These are phyloP conservation scores for Eriosoma lanigerum DNA, from an alignment of 1,140 invertebrate species.

Conservation along the genomic window DNA sequence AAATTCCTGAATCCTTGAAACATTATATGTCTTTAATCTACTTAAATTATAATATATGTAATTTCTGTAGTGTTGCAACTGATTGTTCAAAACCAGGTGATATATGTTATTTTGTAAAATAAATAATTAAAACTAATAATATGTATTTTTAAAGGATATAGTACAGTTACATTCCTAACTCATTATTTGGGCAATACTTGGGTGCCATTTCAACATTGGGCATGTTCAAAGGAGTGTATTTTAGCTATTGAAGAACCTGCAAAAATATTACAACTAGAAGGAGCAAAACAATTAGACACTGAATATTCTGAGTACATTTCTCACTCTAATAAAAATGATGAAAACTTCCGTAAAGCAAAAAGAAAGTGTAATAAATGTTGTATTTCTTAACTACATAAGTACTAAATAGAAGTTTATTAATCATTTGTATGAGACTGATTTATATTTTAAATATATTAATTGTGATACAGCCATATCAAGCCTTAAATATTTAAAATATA, in stretches of 20 bases:
- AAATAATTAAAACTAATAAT: background rate
- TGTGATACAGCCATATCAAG: conserved; percentile 24
- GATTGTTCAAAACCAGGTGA: conserved; percentile 45
- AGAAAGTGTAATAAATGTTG: background rate
- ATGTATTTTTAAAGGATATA: conserved; percentile 59
- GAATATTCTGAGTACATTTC: conserved; percentile 55
- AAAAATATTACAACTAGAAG: conserved; percentile 58
- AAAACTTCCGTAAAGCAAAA: background rate
- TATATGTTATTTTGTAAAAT: background rate
- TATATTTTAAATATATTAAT: conserved; percentile 37
- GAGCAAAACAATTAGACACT: conserved; percentile 56
- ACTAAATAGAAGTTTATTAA: no score
- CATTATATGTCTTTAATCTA: conserved; percentile 43
- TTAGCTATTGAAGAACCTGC: conserved; percentile 61
- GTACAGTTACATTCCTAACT: conserved; percentile 63
- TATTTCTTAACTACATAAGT: background rate
- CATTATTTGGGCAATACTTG: conserved; percentile 63
- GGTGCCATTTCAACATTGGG: conserved; percentile 64
- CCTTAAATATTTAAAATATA: conserved; percentile 23
- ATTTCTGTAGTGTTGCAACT: conserved; percentile 33
- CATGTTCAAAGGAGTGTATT: conserved; percentile 60
- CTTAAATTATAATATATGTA: conserved; percentile 44
- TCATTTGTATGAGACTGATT: conserved; percentile 44
- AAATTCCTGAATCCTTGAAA: conserved; percentile 39
- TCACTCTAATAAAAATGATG: background rate